Percentiles rank a stretch among this genome's conserved stretches.
These are phyloP conservation scores for Alligator sinensis DNA, from an alignment of 2,113 vertebrate genomes.

Conservation along the genomic window DNA sequence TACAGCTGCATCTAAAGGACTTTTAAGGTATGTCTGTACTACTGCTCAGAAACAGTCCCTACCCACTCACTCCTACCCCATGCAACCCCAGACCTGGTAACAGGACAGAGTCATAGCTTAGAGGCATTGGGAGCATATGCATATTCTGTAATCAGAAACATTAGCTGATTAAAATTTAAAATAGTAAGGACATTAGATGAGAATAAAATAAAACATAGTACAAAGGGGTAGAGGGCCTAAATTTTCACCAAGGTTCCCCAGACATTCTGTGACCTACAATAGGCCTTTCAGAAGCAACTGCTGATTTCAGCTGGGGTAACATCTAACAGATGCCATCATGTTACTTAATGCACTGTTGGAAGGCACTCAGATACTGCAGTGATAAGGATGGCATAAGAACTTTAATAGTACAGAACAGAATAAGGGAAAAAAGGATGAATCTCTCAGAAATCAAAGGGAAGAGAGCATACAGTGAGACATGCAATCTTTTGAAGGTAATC, in stretches of 20 bases:
- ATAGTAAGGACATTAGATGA: not conserved
- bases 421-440: not conserved
- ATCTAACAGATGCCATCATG: accelerated
- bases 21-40: not conserved
- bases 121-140: too few relatives aligned
- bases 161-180: not conserved
- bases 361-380: not conserved
- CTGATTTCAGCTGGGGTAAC: not conserved
- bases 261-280: not conserved
- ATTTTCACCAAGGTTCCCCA: accelerated
- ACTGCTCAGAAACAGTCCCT: too few relatives aligned
- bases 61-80: too few relatives aligned
- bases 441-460: not conserved
- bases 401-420: not conserved
- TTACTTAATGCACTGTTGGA: not conserved
- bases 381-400: not conserved
- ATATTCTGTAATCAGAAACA: not conserved
- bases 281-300: not conserved
- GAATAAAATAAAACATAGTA: not conserved
- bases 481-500: not conserved
- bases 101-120: too few relatives aligned
- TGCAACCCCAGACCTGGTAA: too few relatives aligned
- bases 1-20: not conserved
- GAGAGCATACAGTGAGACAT: not conserved
- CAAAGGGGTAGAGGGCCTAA: not conserved